These are phyloP conservation scores for Microcebus ravelobensis DNA, from an alignment of 2,113 vertebrate species.

Conservation along the genomic window DNA sequence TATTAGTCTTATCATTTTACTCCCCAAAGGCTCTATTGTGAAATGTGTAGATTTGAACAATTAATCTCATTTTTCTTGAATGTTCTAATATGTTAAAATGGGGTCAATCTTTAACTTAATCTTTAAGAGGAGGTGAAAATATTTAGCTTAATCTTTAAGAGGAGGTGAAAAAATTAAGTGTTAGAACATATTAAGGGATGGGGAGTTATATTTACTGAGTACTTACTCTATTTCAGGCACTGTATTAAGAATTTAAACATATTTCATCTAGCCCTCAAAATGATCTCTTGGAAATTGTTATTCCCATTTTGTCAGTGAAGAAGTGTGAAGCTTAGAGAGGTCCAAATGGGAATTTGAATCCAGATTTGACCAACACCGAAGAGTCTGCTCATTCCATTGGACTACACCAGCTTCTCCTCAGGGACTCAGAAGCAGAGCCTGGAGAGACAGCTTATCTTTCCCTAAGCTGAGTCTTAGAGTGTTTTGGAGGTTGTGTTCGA, in stretches of 20 bases:
- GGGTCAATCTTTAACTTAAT: neutral
- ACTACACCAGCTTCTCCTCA: neutral
- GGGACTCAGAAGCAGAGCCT: neutral
- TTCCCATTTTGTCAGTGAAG: neutral
- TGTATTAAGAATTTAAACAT: neutral
- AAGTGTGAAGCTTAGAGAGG: neutral
- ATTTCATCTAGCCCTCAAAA: neutral
- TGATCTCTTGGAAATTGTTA: neutral
- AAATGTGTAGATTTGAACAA: constrained; percentile 11
- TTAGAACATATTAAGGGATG: neutral
- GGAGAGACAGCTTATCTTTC: neutral
- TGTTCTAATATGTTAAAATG: constrained; percentile 30
- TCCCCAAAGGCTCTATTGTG: neutral
- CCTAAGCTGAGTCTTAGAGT: neutral
- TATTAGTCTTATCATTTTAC: neutral
- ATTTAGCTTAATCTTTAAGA: neutral
- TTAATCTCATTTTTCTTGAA: neutral
- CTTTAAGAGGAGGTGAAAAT: neutral
- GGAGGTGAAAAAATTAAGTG: neutral
- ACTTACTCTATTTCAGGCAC: neutral
- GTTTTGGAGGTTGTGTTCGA: neutral
- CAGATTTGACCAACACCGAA: neutral
- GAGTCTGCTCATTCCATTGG: neutral
- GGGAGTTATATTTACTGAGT: neutral
- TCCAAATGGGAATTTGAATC: neutral